phyloP scores from a whole-genome alignment of 2,888 invertebrate genomes.

The Drosophila incognita region DNA sequence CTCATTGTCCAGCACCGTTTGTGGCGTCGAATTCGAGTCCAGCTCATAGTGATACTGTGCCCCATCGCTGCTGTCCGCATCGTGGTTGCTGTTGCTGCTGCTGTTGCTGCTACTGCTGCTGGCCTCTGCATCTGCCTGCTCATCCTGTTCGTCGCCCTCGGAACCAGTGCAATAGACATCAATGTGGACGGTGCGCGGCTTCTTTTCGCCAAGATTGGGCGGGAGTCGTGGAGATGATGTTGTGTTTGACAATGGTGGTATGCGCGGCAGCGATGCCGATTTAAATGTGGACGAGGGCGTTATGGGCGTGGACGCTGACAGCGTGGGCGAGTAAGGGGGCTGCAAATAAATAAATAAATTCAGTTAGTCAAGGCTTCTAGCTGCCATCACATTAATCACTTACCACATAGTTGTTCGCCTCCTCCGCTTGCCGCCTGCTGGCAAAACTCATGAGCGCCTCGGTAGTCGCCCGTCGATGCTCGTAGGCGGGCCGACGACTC shows the following conservation, averaged over 20 bases:
- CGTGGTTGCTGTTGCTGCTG: slow-evolving; percentile 69
- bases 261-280: slow-evolving; percentile 81
- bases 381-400: slow-evolving; percentile 14
- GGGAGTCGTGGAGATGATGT: slow-evolving; percentile 35
- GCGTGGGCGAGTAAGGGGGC: slow-evolving; percentile 71
- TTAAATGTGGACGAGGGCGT: slow-evolving; percentile 80
- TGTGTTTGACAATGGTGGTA: slow-evolving; percentile 67
- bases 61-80: slow-evolving; percentile 56
- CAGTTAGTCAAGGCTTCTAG: not conserved
- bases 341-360: slow-evolving; percentile 18
- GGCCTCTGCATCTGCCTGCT: slow-evolving; percentile 80
- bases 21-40: slow-evolving; percentile 87
- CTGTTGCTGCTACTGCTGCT: slow-evolving; percentile 69
- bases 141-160: slow-evolving; percentile 85
- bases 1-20: slow-evolving; percentile 88
- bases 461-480: slow-evolving; percentile 80
- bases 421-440: slow-evolving; percentile 76
- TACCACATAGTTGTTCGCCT: slow-evolving; percentile 84
- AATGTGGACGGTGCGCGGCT: slow-evolving; percentile 89
- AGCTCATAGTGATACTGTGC: slow-evolving; percentile 68
- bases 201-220: slow-evolving; percentile 80
- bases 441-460: slow-evolving; percentile 71
- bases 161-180: slow-evolving; percentile 91
- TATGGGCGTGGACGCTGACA: slow-evolving; percentile 34
- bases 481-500: slow-evolving; percentile 75